phyloP scores from a whole-genome alignment of 2,888 invertebrate genomes.

The Incurvaria masculella region DNA sequence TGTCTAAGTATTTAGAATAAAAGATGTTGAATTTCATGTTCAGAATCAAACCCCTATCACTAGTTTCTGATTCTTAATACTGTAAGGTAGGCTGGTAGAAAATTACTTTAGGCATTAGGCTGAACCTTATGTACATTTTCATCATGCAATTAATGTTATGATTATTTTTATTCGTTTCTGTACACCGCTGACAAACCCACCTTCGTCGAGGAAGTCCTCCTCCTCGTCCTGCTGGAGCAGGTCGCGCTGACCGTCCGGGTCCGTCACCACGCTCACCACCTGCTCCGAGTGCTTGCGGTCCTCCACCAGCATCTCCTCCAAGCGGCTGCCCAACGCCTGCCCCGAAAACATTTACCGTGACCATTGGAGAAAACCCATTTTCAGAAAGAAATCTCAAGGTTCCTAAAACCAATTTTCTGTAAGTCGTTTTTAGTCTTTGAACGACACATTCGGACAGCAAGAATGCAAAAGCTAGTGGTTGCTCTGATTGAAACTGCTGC shows the following conservation, averaged over 20 bases:
- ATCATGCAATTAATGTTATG: too few relatives aligned
- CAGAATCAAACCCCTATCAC: neutral
- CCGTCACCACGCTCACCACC: slow-evolving; percentile 64
- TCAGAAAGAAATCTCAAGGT: slow-evolving; percentile 8
- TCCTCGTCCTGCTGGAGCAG: slow-evolving; percentile 84
- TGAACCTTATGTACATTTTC: too few relatives aligned
- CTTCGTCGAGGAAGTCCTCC: slow-evolving; percentile 97
- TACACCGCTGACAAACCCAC: too few relatives aligned
- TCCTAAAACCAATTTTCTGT: neutral
- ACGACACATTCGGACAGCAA: neutral
- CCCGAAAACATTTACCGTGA: neutral
- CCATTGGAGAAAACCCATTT: too few relatives aligned
- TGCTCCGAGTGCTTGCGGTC: slow-evolving; percentile 71
- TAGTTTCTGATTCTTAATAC: too few relatives aligned
- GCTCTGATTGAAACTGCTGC: neutral
- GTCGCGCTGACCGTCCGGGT: slow-evolving; percentile 77
- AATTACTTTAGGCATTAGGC: too few relatives aligned
- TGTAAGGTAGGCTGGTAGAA: too few relatives aligned
- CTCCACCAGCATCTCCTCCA: slow-evolving; percentile 87
- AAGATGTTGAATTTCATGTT: neutral
- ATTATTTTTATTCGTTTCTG: too few relatives aligned
- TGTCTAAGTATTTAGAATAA: too few relatives aligned
- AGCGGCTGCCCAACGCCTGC: slow-evolving; percentile 77
- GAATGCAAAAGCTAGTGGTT: neutral
- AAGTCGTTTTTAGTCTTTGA: neutral